Percentiles rank a stretch among this genome's conserved stretches.
These are phyloP conservation scores for Trachelus stipa DNA, from an alignment of 2,888 invertebrate species.

Conservation along the genomic window DNA sequence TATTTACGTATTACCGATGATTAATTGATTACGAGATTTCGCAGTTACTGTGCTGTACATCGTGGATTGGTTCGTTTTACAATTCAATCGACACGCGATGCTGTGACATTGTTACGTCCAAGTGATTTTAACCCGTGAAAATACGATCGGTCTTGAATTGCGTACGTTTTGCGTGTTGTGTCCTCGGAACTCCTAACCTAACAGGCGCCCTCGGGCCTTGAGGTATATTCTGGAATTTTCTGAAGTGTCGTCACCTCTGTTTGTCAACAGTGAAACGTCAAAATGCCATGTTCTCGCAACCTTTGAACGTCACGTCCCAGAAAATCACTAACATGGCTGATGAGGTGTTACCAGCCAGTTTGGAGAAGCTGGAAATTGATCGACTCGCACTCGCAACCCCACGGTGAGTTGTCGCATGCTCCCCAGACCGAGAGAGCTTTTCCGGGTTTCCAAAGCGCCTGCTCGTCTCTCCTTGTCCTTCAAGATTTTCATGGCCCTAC, in stretches of 20 bases:
- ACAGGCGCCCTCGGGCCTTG: background rate
- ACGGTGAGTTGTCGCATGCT: constrained; percentile 17
- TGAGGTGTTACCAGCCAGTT: constrained; percentile 57
- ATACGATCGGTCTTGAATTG: background rate
- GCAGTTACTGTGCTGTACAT: background rate
- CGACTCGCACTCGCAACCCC: constrained; percentile 31
- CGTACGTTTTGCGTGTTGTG: constrained; percentile 29
- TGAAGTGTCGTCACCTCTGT: constrained; percentile 26
- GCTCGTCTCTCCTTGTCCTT: constrained; percentile 19
- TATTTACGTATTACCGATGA: constrained; percentile 52
- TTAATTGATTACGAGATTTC: constrained; percentile 36
- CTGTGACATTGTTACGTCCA: background rate
- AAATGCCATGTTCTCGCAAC: constrained; percentile 39
- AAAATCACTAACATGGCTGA: constrained; percentile 52
- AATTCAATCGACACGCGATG: background rate
- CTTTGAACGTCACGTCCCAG: constrained; percentile 26
- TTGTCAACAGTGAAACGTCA: constrained; percentile 41
- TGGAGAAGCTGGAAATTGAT: constrained; percentile 60
- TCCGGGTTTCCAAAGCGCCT: constrained; percentile 29
- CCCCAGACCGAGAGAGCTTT: background rate
- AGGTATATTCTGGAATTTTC: constrained; percentile 42
- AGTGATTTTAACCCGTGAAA: constrained; percentile 1
- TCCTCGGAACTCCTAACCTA: constrained; percentile 20
- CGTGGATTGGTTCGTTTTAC: background rate
- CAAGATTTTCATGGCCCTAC: background rate